Evolutionary conservation across 2,113 vertebrate genomes (phyloP).

Genomic region (Plecotus auritus): DNA sequence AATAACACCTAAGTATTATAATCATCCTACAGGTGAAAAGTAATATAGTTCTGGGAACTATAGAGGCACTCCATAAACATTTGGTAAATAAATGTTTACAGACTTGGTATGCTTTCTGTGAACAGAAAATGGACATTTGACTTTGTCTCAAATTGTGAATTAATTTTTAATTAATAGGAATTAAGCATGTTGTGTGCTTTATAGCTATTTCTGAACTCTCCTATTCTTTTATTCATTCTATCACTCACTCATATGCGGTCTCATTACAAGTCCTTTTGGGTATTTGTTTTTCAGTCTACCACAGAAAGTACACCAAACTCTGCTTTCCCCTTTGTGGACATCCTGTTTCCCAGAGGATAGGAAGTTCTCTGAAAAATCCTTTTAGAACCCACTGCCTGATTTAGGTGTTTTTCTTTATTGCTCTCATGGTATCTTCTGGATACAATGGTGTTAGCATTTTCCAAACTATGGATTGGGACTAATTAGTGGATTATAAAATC

Average conservation of each 20-base stretch:
- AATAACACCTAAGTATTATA: background rate
- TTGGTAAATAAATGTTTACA: background rate
- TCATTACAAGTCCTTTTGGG: background rate
- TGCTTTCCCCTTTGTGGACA: background rate
- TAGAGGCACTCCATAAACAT: background rate
- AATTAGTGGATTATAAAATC: background rate
- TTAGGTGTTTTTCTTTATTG: background rate
- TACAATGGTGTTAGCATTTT: background rate
- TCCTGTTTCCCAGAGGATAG: background rate
- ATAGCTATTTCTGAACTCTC: background rate
- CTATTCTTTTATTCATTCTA: background rate
- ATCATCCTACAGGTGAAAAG: background rate
- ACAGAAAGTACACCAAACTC: background rate
- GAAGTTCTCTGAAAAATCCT: background rate
- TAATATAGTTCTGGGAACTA: background rate
- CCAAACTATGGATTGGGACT: background rate
- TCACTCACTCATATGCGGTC: background rate
- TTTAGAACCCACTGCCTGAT: background rate
- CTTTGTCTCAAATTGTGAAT: background rate
- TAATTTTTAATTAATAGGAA: conserved; percentile 1
- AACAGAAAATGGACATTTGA: background rate
- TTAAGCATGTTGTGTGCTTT: background rate
- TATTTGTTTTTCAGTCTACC: background rate
- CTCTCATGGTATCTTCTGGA: background rate
- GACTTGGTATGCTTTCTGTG: background rate